Evolutionary conservation across 2,113 vertebrate genomes (phyloP).

Genomic region (Pseudorhombus dupliciocellatus): DNA sequence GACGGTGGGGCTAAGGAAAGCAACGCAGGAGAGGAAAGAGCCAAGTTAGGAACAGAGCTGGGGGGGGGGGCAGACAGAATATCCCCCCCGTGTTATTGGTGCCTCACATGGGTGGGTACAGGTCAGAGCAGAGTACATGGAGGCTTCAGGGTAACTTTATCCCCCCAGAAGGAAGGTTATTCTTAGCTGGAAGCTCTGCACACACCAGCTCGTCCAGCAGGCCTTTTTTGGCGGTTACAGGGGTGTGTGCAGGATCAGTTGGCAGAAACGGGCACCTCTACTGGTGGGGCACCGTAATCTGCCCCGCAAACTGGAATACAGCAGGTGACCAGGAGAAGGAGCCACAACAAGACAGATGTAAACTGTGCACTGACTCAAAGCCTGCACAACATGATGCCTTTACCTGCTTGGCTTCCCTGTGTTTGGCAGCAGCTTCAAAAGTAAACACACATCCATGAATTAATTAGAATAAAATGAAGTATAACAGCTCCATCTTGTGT

Average conservation of each 20-base stretch:
- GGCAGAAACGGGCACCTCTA: slow-evolving; percentile 13
- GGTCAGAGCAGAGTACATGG: slow-evolving; percentile 62
- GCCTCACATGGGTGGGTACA: slow-evolving; percentile 79
- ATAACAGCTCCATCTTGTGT: slow-evolving; percentile 10
- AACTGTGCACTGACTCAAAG: background rate
- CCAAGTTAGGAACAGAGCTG: slow-evolving; percentile 58
- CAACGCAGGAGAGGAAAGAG: slow-evolving; percentile 45
- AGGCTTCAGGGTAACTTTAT: slow-evolving; percentile 76
- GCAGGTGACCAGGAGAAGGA: background rate
- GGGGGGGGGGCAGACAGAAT: slow-evolving; percentile 38
- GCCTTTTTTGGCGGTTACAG: slow-evolving; percentile 79
- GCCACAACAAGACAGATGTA: slow-evolving; percentile 5
- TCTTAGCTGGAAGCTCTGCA: slow-evolving; percentile 74
- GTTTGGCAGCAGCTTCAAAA: slow-evolving; percentile 10
- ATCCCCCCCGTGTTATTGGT: slow-evolving; percentile 67
- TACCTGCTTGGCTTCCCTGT: too few species aligned
- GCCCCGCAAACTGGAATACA: slow-evolving; percentile 18
- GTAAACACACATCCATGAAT: slow-evolving; percentile 28
- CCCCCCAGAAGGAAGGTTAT: slow-evolving; percentile 74
- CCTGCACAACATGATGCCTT: background rate
- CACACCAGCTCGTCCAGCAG: slow-evolving; percentile 60
- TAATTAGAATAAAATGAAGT: background rate
- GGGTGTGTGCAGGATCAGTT: slow-evolving; percentile 46
- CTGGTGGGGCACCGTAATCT: slow-evolving; percentile 23
- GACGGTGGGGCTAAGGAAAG: slow-evolving; percentile 43